Conservation (phyloP, 1,140 invertebrate species). For the Pseudomyrmex flavicornis region DNA sequence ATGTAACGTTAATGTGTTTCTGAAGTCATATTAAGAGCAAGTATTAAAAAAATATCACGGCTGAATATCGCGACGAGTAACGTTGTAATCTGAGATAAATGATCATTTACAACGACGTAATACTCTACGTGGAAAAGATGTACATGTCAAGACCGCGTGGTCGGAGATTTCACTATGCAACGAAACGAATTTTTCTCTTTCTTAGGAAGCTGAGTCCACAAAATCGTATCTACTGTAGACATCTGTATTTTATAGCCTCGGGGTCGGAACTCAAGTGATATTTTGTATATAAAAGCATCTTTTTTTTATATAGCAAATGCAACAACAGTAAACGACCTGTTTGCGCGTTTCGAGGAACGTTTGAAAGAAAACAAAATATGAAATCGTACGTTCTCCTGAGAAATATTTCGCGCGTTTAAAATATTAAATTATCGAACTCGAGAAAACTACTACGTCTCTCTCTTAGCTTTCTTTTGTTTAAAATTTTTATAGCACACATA, state of each 20-base stretch:
- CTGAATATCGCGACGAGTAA: slow-evolving; percentile 5
- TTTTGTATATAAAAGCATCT: slow-evolving; percentile 55
- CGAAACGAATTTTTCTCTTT: slow-evolving; percentile 56
- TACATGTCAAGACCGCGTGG: slow-evolving; percentile 20
- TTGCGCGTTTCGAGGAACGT: slow-evolving; percentile 58
- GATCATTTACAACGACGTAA: slow-evolving; percentile 13
- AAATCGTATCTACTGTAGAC: slow-evolving; percentile 67
- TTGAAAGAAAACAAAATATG: slow-evolving; percentile 45
- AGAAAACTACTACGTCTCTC: not conserved
- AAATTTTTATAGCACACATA: slow-evolving; percentile 1
- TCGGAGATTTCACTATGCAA: slow-evolving; percentile 1
- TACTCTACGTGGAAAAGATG: slow-evolving; percentile 8
- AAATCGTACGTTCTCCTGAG: slow-evolving; percentile 13
- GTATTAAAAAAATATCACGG: not conserved
- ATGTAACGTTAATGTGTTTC: not conserved
- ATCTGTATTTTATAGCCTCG: slow-evolving; percentile 69
- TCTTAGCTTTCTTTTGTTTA: slow-evolving; percentile 15
- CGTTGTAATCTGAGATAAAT: slow-evolving; percentile 33
- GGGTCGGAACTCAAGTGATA: slow-evolving; percentile 66
- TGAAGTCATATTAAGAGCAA: not conserved
- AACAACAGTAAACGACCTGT: slow-evolving; percentile 57
- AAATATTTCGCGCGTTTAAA: slow-evolving; percentile 36
- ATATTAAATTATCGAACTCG: not conserved
- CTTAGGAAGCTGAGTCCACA: slow-evolving; percentile 38
- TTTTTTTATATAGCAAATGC: slow-evolving; percentile 27